Evolutionary conservation across 2,888 invertebrate species (phyloP).

Genomic region (Drosophila algonquin): DNA sequence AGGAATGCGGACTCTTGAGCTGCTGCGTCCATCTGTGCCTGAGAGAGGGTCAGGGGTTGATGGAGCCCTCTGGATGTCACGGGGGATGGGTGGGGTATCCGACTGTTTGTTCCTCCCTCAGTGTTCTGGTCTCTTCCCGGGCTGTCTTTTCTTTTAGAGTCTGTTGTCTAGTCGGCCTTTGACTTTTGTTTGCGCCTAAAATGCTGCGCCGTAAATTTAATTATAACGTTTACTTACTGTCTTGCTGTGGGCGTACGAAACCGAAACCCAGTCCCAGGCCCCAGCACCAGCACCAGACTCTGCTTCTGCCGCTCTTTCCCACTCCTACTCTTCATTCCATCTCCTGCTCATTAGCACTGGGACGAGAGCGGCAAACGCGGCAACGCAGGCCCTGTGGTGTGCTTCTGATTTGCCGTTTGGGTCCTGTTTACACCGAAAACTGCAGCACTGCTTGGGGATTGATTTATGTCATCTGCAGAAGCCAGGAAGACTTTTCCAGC

Average conservation of each 20-base stretch:
- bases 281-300: background rate
- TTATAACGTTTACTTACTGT: conserved; percentile 55
- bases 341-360: conserved; percentile 20
- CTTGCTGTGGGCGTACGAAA: conserved; percentile 10
- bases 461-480: conserved; percentile 9
- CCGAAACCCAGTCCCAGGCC: background rate
- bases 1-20: conserved; percentile 35
- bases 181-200: conserved; percentile 58
- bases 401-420: conserved; percentile 25
- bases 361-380: background rate
- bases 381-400: conserved; percentile 17
- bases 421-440: background rate
- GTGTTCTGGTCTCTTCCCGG: conserved; percentile 12
- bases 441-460: conserved; percentile 9
- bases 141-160: background rate
- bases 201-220: conserved; percentile 58
- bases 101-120: conserved; percentile 25
- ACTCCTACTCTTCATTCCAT: background rate
- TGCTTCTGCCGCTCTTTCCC: background rate
- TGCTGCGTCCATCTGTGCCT: conserved; percentile 9
- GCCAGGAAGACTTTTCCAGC: background rate
- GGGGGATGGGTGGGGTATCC: background rate
- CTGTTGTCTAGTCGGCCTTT: conserved; percentile 32
- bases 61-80: too few relatives aligned
- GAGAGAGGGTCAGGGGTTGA: conserved; percentile 11